Evolutionary conservation across 1,140 invertebrate genomes (phyloP), one percentile per base, ranked within the genome.

Genomic region (Caerostris extrusa): DNA sequence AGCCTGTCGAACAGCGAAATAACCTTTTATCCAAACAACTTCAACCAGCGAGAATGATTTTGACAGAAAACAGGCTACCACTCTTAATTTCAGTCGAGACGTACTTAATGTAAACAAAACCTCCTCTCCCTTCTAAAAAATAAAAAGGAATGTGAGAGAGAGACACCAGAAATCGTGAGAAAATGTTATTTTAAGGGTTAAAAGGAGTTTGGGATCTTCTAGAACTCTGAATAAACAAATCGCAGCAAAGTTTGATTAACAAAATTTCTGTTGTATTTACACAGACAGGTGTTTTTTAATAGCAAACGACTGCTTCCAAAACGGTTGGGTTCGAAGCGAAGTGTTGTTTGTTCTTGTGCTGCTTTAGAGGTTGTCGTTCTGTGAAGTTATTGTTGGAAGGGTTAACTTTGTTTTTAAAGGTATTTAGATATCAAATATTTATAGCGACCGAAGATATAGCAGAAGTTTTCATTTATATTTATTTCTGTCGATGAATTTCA

Each of bases 141-240:
- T 8, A 12, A 3, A 34, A 34, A 34, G 34, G 2, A 34, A 34
- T n/a, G 34, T 34, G 34, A 34, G 34, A 34, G 34, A 34, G 34
- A 34, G 34, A 34, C 34, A 34, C 34, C 34, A 34, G 34, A 34
- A 34, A 19, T 8, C 34, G 34, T 19, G 17, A 6, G n/a, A 71
- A 71, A 77, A 77, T 50, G 71, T 77, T 77, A 77, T 77, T 77
- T 50, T 4, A 77, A 50, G 34, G 10, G 4, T 10, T 14, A 64
- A 64, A 53, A 77, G 71, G 34, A 50, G 34, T 10, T 4, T 5
- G 50, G 61, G 3, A 64, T 5, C 4, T 34, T 12, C 7, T 3
- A 3, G 10, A 77, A 77, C 71, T 77, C 53, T 17, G 50, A 50
- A 53, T 77, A 77, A 77, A 77, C 71, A 77, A 77, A 77, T 77